Conservation (phyloP, 1,140 invertebrate species). For the Zaprionus nigranus region DNA sequence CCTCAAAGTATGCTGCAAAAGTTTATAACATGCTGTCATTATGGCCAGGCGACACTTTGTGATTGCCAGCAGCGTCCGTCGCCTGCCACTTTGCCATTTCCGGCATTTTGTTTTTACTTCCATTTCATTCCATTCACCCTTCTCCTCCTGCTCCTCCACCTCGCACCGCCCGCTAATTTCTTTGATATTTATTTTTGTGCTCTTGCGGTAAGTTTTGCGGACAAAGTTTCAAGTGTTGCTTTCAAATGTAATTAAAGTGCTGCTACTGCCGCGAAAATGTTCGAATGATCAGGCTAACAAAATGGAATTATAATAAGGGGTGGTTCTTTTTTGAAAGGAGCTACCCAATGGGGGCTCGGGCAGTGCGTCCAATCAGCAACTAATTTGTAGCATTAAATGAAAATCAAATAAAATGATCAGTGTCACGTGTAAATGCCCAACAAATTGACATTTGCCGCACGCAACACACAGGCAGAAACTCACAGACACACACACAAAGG, state of each 20-base stretch:
- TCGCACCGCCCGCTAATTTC: constrained; percentile 50
- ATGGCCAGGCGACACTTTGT: constrained; percentile 75
- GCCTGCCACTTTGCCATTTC: constrained; percentile 55
- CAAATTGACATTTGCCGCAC: constrained; percentile 75
- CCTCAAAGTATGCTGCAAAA: constrained; percentile 35
- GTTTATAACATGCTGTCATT: constrained; percentile 77
- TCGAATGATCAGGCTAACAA: constrained; percentile 58
- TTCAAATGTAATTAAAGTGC: constrained; percentile 80
- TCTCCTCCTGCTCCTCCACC: background rate
- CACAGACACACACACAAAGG: constrained; percentile 8
- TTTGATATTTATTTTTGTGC: constrained; percentile 75
- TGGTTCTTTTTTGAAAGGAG: background rate
- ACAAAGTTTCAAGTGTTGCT: constrained; percentile 80
- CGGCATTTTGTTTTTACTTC: constrained; percentile 44
- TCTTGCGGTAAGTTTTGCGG: constrained; percentile 73
- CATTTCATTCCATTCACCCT: background rate
- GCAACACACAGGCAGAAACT: constrained; percentile 23
- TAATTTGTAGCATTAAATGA: constrained; percentile 81
- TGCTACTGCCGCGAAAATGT: constrained; percentile 38
- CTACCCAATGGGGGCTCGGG: background rate
- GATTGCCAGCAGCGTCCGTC: constrained; percentile 24
- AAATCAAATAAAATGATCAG: constrained; percentile 84
- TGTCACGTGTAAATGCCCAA: constrained; percentile 82
- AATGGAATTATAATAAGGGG: constrained; percentile 39
- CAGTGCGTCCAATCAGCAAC: constrained; percentile 58